Evolutionary conservation across 1,140 invertebrate genomes (phyloP).

Genomic region (Zaprionus lachaisei): DNA sequence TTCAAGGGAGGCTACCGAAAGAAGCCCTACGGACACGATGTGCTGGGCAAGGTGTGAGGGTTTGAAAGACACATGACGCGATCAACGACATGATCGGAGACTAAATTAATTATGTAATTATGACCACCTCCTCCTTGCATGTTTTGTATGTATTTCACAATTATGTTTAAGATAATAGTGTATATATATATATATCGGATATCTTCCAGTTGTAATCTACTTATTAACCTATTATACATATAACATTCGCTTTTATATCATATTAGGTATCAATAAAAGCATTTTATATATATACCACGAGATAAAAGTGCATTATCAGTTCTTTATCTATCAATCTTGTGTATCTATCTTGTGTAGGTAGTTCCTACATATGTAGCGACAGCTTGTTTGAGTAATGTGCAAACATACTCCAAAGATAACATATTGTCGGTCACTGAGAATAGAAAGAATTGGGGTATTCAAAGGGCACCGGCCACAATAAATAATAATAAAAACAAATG

Average conservation of each 20-base stretch:
- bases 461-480: background rate
- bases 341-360: background rate
- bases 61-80: conserved; percentile 39
- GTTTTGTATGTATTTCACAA: conserved; percentile 47
- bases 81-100: conserved; percentile 40
- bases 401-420: conserved; percentile 1
- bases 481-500: background rate
- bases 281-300: background rate
- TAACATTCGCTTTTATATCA: conserved; percentile 57
- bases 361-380: background rate
- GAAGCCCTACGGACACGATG: conserved; percentile 88
- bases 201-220: conserved; percentile 67
- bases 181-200: conserved; percentile 54
- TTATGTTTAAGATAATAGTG: conserved; percentile 68
- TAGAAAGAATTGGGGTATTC: background rate
- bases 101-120: conserved; percentile 20
- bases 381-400: background rate
- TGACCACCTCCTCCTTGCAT: conserved; percentile 36
- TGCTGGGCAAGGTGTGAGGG: conserved; percentile 87
- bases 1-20: conserved; percentile 88
- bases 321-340: background rate
- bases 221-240: conserved; percentile 28
- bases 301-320: conserved; percentile 7
- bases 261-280: conserved; percentile 37
- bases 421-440: background rate